Evolutionary conservation across 1,140 invertebrate species (phyloP), one percentile per base, ranked within the genome.

Genomic region (Drosophila nigromelanica): DNA sequence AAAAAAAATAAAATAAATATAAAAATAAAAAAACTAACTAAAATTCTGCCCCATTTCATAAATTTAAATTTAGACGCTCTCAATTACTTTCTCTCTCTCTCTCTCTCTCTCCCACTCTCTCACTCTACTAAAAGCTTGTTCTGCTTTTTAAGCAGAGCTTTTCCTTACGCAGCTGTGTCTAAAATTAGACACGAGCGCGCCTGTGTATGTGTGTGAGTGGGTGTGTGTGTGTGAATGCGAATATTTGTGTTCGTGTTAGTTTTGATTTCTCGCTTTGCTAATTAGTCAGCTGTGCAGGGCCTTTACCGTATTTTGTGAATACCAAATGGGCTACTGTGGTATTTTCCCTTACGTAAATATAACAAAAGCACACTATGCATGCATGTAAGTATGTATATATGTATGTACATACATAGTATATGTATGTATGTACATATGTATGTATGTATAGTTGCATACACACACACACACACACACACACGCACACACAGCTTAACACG

Each of bases 231-330:
- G 15, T 10, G 35, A 12, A 39, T 8, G 33, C 7, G 18, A 39
- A 55, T 45, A 35, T 42, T 21, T 39, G 18, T 27, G 15, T 61
- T 10, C 18, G 21, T 42, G 35, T 6, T 15, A 43, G 21, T 68
- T 73, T 67, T 39, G 58, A 43, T 67, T 64, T 67, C 60, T 71
- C 50, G 21, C 72, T 56, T 61, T 76, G 62, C 72, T 76, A 85
- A 85, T 77, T 85, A 77, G 77, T 80, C 73, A 85, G 80, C 70
- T 74, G 58, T 68, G 43, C 33, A 56, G 67, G 73, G 75, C 21
- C 55, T 73, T 80, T 73, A 45, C 73, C 73, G 60, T 67, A 59
- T 56, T 59, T 42, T 39, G 43, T 48, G 42, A 42, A 77, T 61
- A 14, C 15, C 33, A 55, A 47, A 47, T 47, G 42, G 30, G 54